Evolutionary conservation across 2,888 invertebrate species (phyloP), one percentile per base, ranked within the genome.

Genomic region (Noctua janthe): DNA sequence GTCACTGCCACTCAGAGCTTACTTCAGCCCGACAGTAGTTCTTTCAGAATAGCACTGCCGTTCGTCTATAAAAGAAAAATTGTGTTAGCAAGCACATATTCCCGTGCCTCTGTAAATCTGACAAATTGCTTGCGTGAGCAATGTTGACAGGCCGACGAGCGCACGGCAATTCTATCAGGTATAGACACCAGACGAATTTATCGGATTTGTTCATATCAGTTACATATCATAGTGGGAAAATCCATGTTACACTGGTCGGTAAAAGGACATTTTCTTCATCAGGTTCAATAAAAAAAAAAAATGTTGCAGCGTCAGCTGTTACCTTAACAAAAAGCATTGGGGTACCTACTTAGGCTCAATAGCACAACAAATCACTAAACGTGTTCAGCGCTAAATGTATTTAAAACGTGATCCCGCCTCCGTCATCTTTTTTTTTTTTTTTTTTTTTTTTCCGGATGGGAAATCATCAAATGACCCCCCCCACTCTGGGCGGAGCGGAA

Each of bases 71-170:
- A n/a, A 71, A 83, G 56, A 82, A 79, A 85, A 79, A 76, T 62
- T 62, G 43, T 77, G 76, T 81, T 80, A 74, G 70, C 71, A 59
- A 74, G 49, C 54, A 74, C 54, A 69, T 78, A 74, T 75, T 79
- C 62, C 51, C 76, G 49, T 39, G 69, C 23, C 79, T 43, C 71
- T 77, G 76, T 69, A 83, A 85, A 89, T 82, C 88, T 78, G 79
- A 87, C 72, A 89, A 88, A 88, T 89, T 89, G 88, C 88, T 79
- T 80, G 72, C 77, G 83, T 82, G 78, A 82, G 71, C 76, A 78
- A 78, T 78, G 62, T 79, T 87, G 88, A 87, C 86, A 82, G 83
- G 56, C 23, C 49, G 67, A 73, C 78, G 80, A 79, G 78, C 80
- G 76, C 74, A 70, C 56, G 72, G 77, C 80, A 78, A 86, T 88